A percentile compares a stretch with the other conserved stretches of the same genome.
These are phyloP conservation scores for Eretmocerus hayati DNA, from an alignment of 2,888 invertebrate species.

Conservation along the genomic window DNA sequence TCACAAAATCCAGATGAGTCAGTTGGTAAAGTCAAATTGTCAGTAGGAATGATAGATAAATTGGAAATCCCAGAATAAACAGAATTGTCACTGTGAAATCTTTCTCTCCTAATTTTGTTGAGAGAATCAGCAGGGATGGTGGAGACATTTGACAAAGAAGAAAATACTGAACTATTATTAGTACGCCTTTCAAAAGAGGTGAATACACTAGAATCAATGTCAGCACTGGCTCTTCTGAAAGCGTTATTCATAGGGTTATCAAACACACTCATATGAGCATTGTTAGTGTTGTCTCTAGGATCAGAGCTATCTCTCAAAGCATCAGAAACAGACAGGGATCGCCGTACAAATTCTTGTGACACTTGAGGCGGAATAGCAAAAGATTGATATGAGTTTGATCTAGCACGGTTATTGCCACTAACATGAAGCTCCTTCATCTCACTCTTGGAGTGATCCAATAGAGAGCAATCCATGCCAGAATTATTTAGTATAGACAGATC, in stretches of 20 bases:
- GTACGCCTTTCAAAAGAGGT: constrained; percentile 2
- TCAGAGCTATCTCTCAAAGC: constrained; percentile 1
- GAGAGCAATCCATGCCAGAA: constrained; percentile 37
- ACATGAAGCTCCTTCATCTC: too few relatives aligned
- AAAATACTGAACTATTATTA: constrained; percentile 27
- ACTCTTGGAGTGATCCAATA: constrained; percentile 10
- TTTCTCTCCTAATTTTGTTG: constrained; percentile 9
- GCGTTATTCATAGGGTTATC: constrained; percentile 31
- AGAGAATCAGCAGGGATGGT: constrained; percentile 27
- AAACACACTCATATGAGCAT: constrained; percentile 15
- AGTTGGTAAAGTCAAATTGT: background rate
- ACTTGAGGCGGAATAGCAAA: background rate
- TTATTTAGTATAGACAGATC: constrained; percentile 35
- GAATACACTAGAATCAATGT: constrained; percentile 4
- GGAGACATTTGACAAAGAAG: constrained; percentile 33
- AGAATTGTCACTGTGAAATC: constrained; percentile 18
- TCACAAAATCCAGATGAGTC: constrained; percentile 21
- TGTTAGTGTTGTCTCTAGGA: constrained; percentile 5
- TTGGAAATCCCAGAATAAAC: constrained; percentile 20
- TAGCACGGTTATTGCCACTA: background rate
- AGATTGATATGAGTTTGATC: too few relatives aligned
- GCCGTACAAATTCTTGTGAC: background rate
- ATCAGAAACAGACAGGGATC: constrained; percentile 17
- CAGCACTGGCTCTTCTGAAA: constrained; percentile 22
- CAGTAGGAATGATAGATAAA: constrained; percentile 11